Conservation (phyloP, 2,113 vertebrate genomes). For the Microtus richardsoni region DNA sequence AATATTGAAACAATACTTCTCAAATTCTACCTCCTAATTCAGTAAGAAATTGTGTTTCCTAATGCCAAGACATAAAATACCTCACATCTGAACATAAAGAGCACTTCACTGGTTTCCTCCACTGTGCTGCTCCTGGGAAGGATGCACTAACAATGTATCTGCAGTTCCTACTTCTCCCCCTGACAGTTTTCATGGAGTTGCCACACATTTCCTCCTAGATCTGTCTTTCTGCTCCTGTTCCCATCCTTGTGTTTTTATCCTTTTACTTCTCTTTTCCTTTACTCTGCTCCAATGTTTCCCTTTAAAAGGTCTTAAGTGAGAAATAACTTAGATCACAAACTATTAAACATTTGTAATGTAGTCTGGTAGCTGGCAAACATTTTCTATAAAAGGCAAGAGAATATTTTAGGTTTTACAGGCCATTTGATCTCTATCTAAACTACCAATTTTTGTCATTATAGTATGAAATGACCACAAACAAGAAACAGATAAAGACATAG, state of each 20-base stretch:
- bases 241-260: neutral
- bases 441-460: neutral
- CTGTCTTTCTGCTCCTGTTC: slow-evolving; percentile 26
- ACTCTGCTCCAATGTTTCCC: neutral
- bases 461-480: neutral
- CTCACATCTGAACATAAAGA: neutral
- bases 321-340: slow-evolving; percentile 30
- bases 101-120: too few relatives aligned
- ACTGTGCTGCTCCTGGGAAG: neutral
- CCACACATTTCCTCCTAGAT: slow-evolving; percentile 72
- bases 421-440: neutral
- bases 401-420: neutral
- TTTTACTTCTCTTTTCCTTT: neutral
- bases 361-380: neutral
- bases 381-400: neutral
- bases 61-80: neutral
- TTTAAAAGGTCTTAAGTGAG: neutral
- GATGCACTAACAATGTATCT: slow-evolving; percentile 11
- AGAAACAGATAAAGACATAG: neutral
- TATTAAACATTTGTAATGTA: neutral
- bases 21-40: slow-evolving; percentile 16
- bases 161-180: slow-evolving; percentile 62
- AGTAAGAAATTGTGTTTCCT: neutral
- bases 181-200: slow-evolving; percentile 2
- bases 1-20: neutral